Evolutionary conservation across 2,888 invertebrate species (phyloP).

Genomic region (Cheilosia vulpina): DNA sequence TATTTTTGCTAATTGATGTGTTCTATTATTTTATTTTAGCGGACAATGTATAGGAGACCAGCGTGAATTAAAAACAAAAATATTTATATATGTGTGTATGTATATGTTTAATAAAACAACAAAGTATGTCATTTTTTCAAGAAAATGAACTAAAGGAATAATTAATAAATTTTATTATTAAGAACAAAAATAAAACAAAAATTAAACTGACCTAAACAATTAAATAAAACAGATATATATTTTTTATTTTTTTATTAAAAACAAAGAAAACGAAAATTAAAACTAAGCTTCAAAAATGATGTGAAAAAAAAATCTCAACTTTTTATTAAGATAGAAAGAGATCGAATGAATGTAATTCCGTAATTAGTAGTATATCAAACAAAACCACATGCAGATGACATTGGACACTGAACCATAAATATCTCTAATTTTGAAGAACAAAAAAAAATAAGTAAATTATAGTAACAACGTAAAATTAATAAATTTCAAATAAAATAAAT

Average conservation of each 20-base stretch:
- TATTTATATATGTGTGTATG: slow-evolving; percentile 42
- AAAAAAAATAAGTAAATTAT: slow-evolving; percentile 23
- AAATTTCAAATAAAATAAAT: slow-evolving; percentile 59
- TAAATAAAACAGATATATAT: slow-evolving; percentile 70
- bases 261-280: slow-evolving; percentile 61
- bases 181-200: slow-evolving; percentile 40
- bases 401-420: slow-evolving; percentile 40
- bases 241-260: slow-evolving; percentile 74
- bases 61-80: slow-evolving; percentile 32
- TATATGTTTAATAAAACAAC: slow-evolving; percentile 55
- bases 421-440: slow-evolving; percentile 41
- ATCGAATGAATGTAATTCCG: slow-evolving; percentile 69
- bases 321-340: slow-evolving; percentile 46
- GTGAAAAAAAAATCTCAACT: slow-evolving; percentile 52
- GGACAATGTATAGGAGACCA: slow-evolving; percentile 57
- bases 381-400: slow-evolving; percentile 28
- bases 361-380: slow-evolving; percentile 51
- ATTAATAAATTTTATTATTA: slow-evolving; percentile 51
- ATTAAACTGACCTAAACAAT: slow-evolving; percentile 68
- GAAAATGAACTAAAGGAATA: slow-evolving; percentile 38
- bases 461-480: slow-evolving; percentile 50
- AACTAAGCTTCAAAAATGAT: slow-evolving; percentile 62
- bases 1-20: slow-evolving; percentile 53
- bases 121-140: slow-evolving; percentile 40
- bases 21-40: slow-evolving; percentile 62